Conservation (phyloP, 2,888 invertebrate species). For the Biston betularia region DNA sequence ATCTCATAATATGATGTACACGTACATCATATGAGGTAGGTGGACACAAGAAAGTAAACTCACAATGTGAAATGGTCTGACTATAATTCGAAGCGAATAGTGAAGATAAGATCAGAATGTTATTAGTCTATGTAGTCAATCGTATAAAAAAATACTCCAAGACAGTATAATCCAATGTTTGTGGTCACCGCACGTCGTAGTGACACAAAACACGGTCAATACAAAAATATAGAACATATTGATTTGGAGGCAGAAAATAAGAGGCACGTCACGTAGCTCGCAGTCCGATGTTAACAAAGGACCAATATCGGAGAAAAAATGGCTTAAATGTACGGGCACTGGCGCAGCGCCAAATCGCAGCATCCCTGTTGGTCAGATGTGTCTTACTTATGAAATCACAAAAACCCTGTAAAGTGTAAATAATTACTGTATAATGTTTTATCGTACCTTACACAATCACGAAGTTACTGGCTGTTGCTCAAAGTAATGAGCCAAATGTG, state of each 20-base stretch:
- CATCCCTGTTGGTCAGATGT: constrained; percentile 9
- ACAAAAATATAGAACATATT: constrained; percentile 26
- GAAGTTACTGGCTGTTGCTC: no score
- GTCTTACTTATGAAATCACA: constrained; percentile 18
- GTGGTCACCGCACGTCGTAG: background rate
- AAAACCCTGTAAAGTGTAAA: background rate
- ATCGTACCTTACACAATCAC: no score
- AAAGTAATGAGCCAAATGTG: no score
- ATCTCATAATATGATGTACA: no score
- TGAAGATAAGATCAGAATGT: background rate
- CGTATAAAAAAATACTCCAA: background rate
- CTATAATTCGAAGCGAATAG: background rate
- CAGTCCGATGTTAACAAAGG: constrained; percentile 27
- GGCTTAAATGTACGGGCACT: constrained; percentile 14
- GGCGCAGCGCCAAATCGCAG: constrained; percentile 13
- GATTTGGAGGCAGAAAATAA: constrained; percentile 29
- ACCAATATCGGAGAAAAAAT: constrained; percentile 19
- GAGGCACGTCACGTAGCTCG: constrained; percentile 30
- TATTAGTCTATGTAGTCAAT: no score
- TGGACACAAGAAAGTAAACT: no score
- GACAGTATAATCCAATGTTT: background rate
- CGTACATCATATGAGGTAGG: no score
- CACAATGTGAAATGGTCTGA: no score
- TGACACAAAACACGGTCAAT: constrained; percentile 23
- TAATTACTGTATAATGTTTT: no score